Percentiles rank a stretch among this genome's conserved stretches.
These are phyloP conservation scores for Vanessa cardui DNA, from an alignment of 2,888 invertebrate genomes.

Conservation along the genomic window DNA sequence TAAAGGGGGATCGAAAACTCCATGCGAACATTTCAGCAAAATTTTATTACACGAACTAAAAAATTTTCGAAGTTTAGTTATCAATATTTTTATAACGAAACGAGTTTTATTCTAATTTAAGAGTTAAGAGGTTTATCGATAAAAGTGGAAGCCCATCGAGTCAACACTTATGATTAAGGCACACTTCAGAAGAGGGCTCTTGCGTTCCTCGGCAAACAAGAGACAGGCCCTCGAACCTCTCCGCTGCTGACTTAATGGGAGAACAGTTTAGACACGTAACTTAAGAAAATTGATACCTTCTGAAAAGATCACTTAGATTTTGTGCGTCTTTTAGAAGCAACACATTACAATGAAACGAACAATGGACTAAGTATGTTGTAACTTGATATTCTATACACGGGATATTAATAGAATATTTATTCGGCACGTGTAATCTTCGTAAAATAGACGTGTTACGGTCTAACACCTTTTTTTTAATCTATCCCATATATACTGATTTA, in stretches of 20 bases:
- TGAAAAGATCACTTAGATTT: conserved; percentile 30
- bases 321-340: conserved; percentile 21
- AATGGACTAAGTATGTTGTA: not conserved
- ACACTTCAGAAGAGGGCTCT: conserved; percentile 64
- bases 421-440: conserved; percentile 6
- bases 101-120: conserved; percentile 4
- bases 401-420: not conserved
- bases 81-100: not conserved
- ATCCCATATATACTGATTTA: no score
- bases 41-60: not conserved
- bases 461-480: no score
- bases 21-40: not conserved
- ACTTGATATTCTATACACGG: not conserved
- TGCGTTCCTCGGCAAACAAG: conserved; percentile 64
- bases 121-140: conserved; percentile 32
- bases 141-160: conserved; percentile 51
- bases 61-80: not conserved
- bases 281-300: conserved; percentile 45
- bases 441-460: not conserved
- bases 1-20: conserved; percentile 21
- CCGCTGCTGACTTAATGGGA: conserved; percentile 61
- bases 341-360: not conserved
- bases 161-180: conserved; percentile 75
- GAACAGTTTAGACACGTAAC: conserved; percentile 42
- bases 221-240: conserved; percentile 67